Evolutionary conservation across 2,797 vertebrate species (phyloP).

Genomic region (Florisuga fusca): DNA sequence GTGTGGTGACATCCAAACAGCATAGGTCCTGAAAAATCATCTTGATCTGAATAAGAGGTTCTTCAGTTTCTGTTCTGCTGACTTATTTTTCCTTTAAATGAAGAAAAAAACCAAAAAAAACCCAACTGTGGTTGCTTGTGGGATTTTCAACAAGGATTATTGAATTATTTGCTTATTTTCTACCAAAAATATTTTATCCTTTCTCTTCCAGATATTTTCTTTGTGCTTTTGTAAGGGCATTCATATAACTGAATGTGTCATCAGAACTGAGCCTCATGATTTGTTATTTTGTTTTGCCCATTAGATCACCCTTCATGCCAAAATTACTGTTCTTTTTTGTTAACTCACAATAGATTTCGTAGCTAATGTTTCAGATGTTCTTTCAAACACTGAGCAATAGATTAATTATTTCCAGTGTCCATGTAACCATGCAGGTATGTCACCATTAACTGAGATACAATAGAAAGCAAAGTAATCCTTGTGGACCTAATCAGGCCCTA

Average conservation of each 20-base stretch:
- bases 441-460: background rate
- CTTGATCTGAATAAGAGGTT: background rate
- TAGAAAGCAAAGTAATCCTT: background rate
- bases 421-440: background rate
- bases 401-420: background rate
- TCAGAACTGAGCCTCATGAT: background rate
- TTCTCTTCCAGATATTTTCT: background rate
- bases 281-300: background rate
- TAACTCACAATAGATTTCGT: background rate
- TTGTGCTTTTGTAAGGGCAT: background rate
- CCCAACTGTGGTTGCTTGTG: fast-evolving
- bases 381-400: background rate
- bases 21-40: background rate
- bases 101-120: background rate
- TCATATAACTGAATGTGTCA: background rate
- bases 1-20: background rate
- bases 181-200: background rate
- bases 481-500: background rate
- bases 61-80: background rate
- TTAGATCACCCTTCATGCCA: background rate
- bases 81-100: background rate
- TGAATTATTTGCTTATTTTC: background rate
- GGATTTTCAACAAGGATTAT: too few species aligned
- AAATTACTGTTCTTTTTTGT: background rate
- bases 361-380: background rate